Base-by-base conservation (phyloP, 2,113 vertebrate species). In the Phaethon lepturus region DNA sequence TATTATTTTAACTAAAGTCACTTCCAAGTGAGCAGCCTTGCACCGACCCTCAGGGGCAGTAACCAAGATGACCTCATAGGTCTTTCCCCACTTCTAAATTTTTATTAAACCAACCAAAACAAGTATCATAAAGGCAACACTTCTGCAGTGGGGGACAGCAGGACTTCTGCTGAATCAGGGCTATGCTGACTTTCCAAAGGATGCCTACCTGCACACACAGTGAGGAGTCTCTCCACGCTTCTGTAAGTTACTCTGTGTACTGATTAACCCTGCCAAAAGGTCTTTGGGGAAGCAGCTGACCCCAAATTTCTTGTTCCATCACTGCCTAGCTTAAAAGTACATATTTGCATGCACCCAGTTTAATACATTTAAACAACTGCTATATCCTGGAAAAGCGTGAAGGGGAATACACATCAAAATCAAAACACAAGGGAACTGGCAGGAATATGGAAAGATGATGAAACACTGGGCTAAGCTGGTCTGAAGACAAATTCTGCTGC, bases 1-100 rank as follows among this genome's bases (percentile, higher is more conserved):
- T 93, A 97, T 97, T 97, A 97, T 95, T 97, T 97, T 98, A 96
- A 98, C 86, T 97, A 95, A 97, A 98, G 92, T 78, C 31, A 8
- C 74, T 94, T 97, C 94, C 91, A 82, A 96, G 86, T 47, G 71
- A 96, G 71, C 87, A 92, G 88, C 91, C 90, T 85, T 69, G 49
- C 90, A 52, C 90, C 60, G 72, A 91, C 72, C 95, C 92, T 86
- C 69, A 50, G 93, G 90, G 69, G 72, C 87, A 96, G 86, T 78
- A 69, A 91, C 71, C 63, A 47, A 88, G 73, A 94, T 95, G 95
- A 88, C 90, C 96, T 94, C 93, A 94, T 52, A 81, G 88, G 83
- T 86, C 88, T 90, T 88, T 77, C 72, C 67, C 25, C 74, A 76
- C 44, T 60, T 92, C 85, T 67, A 81, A 75, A 86, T 92, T 92